phyloP scores from a whole-genome alignment of 1,140 invertebrate species.

The Rhopalosiphum maidis region DNA sequence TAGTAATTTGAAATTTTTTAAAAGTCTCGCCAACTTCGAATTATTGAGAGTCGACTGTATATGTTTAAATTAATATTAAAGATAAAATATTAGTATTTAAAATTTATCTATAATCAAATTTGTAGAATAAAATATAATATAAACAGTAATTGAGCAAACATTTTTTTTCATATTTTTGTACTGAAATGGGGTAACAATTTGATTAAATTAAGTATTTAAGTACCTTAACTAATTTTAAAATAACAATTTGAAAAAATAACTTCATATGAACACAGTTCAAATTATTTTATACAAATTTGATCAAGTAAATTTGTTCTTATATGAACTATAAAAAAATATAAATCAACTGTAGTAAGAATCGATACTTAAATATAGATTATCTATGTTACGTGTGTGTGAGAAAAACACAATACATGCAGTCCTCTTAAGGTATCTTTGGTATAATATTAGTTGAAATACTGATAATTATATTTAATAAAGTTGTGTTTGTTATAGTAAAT shows the following conservation, averaged over 20 bases:
- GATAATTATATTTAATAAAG: background rate
- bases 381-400: too few relatives aligned
- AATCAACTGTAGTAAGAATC: background rate
- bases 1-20: too few relatives aligned
- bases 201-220: background rate
- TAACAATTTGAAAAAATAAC: too few relatives aligned
- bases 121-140: background rate
- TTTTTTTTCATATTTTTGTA: background rate
- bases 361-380: background rate
- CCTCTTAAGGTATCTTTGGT: background rate
- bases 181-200: background rate
- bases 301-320: background rate
- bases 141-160: background rate
- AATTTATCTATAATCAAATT: background rate
- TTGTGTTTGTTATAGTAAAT: background rate
- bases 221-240: background rate
- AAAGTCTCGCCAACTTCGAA: too few relatives aligned
- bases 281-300: background rate
- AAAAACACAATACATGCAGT: background rate
- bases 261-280: background rate
- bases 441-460: background rate
- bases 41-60: too few relatives aligned
- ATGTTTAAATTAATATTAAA: background rate
- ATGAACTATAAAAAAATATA: background rate
- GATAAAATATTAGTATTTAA: too few relatives aligned